Conservation (phyloP, 2,797 vertebrate species). For the Champsocephalus esox region DNA sequence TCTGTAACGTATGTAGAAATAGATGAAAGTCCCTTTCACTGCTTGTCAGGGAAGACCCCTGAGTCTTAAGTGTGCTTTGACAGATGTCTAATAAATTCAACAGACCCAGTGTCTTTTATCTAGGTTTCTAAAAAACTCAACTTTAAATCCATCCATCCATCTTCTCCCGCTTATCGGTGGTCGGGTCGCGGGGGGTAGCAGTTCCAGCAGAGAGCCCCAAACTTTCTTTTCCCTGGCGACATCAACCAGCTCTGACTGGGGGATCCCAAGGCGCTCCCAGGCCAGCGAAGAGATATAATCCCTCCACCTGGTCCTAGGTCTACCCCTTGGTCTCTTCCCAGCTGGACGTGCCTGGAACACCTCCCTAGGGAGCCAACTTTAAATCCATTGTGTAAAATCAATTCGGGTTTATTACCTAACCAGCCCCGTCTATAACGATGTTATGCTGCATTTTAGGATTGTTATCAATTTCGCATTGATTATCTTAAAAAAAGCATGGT, state of each 20-base stretch:
- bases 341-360: too few species aligned
- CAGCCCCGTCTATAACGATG: background rate
- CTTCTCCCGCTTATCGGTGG: too few species aligned
- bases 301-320: too few species aligned
- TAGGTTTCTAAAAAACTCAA: too few species aligned
- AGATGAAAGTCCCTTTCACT: constrained; percentile 35
- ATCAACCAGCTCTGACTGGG: too few species aligned
- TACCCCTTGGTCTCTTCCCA: too few species aligned
- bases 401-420: background rate
- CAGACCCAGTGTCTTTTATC: background rate
- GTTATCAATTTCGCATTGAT: too few species aligned
- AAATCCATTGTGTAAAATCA: background rate
- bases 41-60: background rate
- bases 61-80: background rate
- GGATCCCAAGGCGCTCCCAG: too few species aligned
- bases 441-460: background rate
- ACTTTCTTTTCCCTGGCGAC: too few species aligned
- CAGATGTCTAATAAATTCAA: background rate
- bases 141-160: background rate
- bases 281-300: too few species aligned
- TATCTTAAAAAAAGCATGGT: background rate
- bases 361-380: background rate
- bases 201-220: too few species aligned
- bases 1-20: background rate
- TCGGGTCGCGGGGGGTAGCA: too few species aligned